Conservation (phyloP, 2,888 invertebrate species). For the Eilema sororculum region DNA sequence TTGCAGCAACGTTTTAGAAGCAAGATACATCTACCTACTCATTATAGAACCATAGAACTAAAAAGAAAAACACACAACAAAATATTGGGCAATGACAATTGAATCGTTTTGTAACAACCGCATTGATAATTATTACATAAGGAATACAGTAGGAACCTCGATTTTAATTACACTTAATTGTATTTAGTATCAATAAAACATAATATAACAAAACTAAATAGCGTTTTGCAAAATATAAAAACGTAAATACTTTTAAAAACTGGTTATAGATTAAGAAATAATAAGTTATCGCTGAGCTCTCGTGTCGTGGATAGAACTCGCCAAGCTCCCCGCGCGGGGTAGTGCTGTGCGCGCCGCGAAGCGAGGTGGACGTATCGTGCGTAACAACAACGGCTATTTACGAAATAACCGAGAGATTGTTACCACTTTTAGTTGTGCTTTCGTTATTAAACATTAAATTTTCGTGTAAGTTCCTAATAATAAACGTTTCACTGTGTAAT, state of each 20-base stretch:
- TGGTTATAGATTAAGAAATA: slow-evolving; percentile 73
- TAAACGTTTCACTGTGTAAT: neutral
- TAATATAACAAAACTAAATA: slow-evolving; percentile 42
- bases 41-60: slow-evolving; percentile 15
- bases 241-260: slow-evolving; percentile 54
- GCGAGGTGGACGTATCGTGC: slow-evolving; percentile 59
- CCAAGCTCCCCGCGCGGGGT: slow-evolving; percentile 48
- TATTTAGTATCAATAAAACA: slow-evolving; percentile 37
- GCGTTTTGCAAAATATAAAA: slow-evolving; percentile 56
- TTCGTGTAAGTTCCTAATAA: slow-evolving; percentile 41
- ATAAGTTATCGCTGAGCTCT: slow-evolving; percentile 54
- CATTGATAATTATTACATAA: slow-evolving; percentile 33
- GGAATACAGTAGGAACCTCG: slow-evolving; percentile 25
- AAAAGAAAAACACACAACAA: slow-evolving; percentile 21
- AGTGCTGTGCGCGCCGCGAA: slow-evolving; percentile 65
- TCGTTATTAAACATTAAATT: slow-evolving; percentile 35
- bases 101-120: slow-evolving; percentile 32
- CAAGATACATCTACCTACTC: slow-evolving; percentile 16
- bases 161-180: slow-evolving; percentile 32
- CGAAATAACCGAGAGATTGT: slow-evolving; percentile 75
- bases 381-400: slow-evolving; percentile 68
- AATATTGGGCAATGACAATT: slow-evolving; percentile 44
- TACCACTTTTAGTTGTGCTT: slow-evolving; percentile 60
- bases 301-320: slow-evolving; percentile 41
- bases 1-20: slow-evolving; percentile 11